These are phyloP conservation scores for Cephus pygmeus DNA, from an alignment of 2,888 invertebrate species.

Conservation along the genomic window DNA sequence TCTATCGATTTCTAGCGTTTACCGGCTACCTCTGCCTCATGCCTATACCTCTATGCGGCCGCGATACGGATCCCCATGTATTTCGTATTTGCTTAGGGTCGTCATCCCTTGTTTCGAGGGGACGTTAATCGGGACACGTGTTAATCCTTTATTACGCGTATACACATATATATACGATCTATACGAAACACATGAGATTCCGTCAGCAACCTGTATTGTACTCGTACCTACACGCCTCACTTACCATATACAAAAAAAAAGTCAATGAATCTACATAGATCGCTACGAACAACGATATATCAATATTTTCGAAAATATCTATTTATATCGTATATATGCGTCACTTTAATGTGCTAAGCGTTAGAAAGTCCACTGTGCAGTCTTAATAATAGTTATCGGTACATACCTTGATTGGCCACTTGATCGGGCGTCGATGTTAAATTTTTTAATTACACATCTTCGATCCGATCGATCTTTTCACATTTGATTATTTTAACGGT, in stretches of 20 bases:
- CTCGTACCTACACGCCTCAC: conserved; percentile 48
- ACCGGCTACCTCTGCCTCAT: conserved; percentile 54
- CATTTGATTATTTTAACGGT: too few relatives aligned
- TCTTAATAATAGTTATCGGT: neutral
- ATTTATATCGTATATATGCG: neutral
- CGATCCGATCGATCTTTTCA: neutral
- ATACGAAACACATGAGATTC: conserved; percentile 23
- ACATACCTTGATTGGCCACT: neutral
- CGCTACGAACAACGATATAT: conserved; percentile 25
- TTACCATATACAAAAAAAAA: conserved; percentile 30
- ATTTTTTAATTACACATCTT: neutral
- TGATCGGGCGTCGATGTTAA: neutral
- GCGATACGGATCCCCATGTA: conserved; percentile 42
- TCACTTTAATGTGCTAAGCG: neutral
- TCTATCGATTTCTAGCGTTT: conserved; percentile 17
- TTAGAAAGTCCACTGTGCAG: conserved; percentile 3
- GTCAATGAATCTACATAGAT: conserved; percentile 21
- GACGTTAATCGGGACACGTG: too few relatives aligned
- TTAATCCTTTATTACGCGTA: conserved; percentile 4
- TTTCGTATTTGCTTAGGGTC: conserved; percentile 17
- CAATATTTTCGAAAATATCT: neutral
- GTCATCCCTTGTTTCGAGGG: too few relatives aligned
- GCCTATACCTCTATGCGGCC: conserved; percentile 48
- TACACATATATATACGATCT: conserved; percentile 8
- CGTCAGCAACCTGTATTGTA: conserved; percentile 42